These are phyloP conservation scores for Petrolisthes cinctipes DNA, from an alignment of 2,888 invertebrate species.

Conservation along the genomic window DNA sequence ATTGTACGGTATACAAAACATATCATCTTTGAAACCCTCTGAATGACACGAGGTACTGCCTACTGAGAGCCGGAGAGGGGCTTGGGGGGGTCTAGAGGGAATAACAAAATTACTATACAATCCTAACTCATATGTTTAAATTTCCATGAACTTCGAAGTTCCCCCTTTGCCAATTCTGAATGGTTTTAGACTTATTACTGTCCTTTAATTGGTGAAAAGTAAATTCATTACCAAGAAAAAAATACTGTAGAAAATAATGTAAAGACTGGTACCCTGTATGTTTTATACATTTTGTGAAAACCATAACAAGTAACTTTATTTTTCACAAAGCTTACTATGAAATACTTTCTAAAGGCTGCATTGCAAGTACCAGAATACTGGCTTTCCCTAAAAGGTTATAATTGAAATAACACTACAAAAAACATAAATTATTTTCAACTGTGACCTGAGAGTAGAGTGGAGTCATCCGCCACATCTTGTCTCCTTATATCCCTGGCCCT, in stretches of 20 bases:
- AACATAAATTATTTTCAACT: no score
- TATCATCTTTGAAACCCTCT: slow-evolving; percentile 18
- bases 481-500: no score
- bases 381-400: no score
- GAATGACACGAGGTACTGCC: neutral
- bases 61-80: neutral
- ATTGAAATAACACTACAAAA: no score
- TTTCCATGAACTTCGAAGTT: neutral
- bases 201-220: neutral
- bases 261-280: no score
- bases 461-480: no score
- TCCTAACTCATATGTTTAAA: neutral
- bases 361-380: no score
- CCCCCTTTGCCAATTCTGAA: neutral
- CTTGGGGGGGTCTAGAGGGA: neutral
- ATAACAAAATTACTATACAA: neutral
- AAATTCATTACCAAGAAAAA: neutral
- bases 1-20: slow-evolving; percentile 7
- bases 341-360: no score
- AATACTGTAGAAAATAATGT: neutral
- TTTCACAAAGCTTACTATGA: no score
- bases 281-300: no score
- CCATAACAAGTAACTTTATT: no score
- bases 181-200: neutral
- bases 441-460: no score